Evolutionary conservation across 2,113 vertebrate species (phyloP), one percentile per base, ranked within the genome.

Genomic region (Daboia siamensis): DNA sequence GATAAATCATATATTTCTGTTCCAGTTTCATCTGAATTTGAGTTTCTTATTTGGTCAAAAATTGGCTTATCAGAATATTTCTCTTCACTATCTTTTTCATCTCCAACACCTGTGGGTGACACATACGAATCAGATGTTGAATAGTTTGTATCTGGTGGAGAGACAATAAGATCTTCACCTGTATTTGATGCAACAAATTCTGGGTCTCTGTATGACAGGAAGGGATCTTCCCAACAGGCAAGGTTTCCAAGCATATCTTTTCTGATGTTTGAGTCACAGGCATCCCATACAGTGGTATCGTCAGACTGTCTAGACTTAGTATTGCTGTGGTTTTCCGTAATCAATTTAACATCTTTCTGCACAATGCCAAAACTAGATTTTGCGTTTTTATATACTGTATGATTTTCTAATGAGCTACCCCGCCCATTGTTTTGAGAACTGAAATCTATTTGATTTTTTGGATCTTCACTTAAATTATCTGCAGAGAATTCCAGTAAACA

Each of bases 71-170:
- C 84, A 95, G 96, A 95, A 59, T 94, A 87, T 80, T 95, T 95
- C 46, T 90, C 95, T 51, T 95, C 96, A 17, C 84, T 91, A 95
- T 97, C 97, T 95, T 94, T 97, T 84, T 97, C 97, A 0, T 98
- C 97, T 93, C 95, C 97, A 74, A 94, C 94, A 88, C 94, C 97
- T 2, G 97, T 97, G 57, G 98, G 98, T 33, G 98, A 98, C 33
- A 97, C 20, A 20, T 97, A 97, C 24, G 98, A 98, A 89, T 98
- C 98, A 94, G 98, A 98, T 0, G 98, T 98, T 91, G 98, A 98
- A 87, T 98, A 98, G 94, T 98, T 97, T 91, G 98, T 98, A 55
- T 98, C 97, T 93, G 97, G 97, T 80, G 97, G 97, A 89, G 98
- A 98, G 94, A 97, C 94, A 95, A 96, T 93, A 0, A 96, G 95